Evolutionary conservation across 2,113 vertebrate genomes (phyloP).

Genomic region (Saccopteryx bilineata): DNA sequence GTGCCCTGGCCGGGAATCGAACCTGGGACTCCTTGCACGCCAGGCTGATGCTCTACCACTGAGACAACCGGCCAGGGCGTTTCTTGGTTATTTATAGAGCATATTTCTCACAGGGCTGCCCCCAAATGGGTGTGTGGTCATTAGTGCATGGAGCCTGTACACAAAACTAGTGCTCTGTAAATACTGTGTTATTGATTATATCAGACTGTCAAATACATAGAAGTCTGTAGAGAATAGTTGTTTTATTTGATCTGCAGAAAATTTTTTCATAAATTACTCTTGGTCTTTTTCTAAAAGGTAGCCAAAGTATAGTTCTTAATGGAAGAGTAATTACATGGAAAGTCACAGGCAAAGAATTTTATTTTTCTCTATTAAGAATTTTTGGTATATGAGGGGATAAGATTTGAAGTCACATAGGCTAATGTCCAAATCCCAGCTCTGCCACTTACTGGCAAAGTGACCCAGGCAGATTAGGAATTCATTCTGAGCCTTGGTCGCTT

Average conservation of each 20-base stretch:
- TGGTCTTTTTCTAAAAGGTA: slow-evolving; percentile 46
- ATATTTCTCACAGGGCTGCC: neutral
- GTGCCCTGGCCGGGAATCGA: too few species aligned
- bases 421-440: neutral
- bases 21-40: too few species aligned
- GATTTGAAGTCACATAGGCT: slow-evolving; percentile 20
- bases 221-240: neutral
- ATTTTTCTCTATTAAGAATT: slow-evolving; percentile 21
- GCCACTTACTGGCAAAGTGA: neutral
- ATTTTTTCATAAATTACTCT: neutral
- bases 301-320: neutral
- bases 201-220: neutral
- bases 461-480: neutral
- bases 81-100: neutral
- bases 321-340: neutral
- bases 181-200: neutral
- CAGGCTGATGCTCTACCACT: too few species aligned
- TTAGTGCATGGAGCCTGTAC: accelerated
- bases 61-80: too few species aligned
- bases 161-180: neutral
- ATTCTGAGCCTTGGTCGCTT: neutral
- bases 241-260: slow-evolving; percentile 56
- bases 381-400: neutral
- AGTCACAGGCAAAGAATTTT: neutral
- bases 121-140: neutral